phyloP scores from a whole-genome alignment of 2,888 invertebrate species.

The Mythimna lalbum region DNA sequence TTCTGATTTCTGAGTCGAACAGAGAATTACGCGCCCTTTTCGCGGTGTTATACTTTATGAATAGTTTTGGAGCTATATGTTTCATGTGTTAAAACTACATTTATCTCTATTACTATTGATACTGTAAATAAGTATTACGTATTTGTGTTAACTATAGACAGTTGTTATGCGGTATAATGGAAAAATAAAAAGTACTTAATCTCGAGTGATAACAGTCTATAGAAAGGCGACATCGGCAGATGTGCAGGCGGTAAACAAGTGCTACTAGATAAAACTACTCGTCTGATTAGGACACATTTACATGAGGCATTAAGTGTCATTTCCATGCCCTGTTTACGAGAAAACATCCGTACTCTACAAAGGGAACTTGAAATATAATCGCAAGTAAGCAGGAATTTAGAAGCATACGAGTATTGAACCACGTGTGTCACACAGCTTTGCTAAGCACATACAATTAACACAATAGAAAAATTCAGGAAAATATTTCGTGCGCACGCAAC shows the following conservation, averaged over 20 bases:
- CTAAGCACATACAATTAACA: no score
- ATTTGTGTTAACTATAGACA: slow-evolving; percentile 14
- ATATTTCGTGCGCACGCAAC: slow-evolving; percentile 15
- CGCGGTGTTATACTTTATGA: no score
- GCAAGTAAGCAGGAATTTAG: slow-evolving; percentile 2
- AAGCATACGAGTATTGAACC: slow-evolving; percentile 36
- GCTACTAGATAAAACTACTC: slow-evolving; percentile 53
- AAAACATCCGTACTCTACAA: slow-evolving; percentile 3
- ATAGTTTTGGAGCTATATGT: no score
- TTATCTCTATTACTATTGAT: no score
- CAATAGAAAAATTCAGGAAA: slow-evolving; percentile 29
- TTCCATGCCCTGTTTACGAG: slow-evolving; percentile 36
- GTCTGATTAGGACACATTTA: slow-evolving; percentile 57
- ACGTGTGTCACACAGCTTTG: slow-evolving; percentile 21
- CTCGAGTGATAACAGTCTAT: slow-evolving; percentile 69
- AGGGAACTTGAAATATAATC: neutral
- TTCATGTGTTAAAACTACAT: no score
- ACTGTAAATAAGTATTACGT: slow-evolving; percentile 49
- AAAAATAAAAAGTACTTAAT: slow-evolving; percentile 76
- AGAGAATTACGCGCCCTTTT: no score
- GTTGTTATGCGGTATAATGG: slow-evolving; percentile 72
- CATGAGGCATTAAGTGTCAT: slow-evolving; percentile 35
- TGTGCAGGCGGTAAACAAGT: slow-evolving; percentile 72
- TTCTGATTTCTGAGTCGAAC: no score
- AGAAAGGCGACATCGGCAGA: slow-evolving; percentile 62